These are phyloP conservation scores for Callipepla squamata DNA, from an alignment of 2,113 vertebrate species.

Conservation along the genomic window DNA sequence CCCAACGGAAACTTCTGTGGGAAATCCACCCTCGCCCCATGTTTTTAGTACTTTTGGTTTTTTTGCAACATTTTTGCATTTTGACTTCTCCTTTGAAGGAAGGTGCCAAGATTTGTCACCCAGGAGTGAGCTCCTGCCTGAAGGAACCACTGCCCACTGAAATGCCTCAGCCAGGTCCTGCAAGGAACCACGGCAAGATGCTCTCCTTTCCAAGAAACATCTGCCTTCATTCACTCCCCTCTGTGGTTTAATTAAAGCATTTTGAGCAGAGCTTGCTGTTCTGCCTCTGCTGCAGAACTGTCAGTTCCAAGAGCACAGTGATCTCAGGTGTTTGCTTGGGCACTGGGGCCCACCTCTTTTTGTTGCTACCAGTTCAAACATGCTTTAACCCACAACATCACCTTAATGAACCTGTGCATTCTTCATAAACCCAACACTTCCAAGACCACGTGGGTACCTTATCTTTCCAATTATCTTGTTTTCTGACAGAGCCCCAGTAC, in stretches of 20 bases:
- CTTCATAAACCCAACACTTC: neutral
- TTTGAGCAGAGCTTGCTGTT: neutral
- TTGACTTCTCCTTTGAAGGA: neutral
- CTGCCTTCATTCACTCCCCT: neutral
- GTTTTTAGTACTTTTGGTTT: neutral
- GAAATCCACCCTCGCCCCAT: neutral
- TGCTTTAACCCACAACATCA: slow-evolving; percentile 24
- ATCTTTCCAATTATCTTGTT: neutral
- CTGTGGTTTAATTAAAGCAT: slow-evolving; percentile 35
- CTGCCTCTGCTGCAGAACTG: neutral
- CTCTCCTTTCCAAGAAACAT: neutral
- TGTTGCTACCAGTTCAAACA: slow-evolving; percentile 44
- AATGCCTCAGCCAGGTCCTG: rapidly evolving
- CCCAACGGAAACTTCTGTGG: neutral
- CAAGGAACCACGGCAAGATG: neutral
- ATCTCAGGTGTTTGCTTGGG: neutral
- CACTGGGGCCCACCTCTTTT: neutral
- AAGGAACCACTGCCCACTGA: neutral
- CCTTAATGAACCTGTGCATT: neutral
- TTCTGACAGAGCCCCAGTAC: neutral
- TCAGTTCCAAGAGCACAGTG: neutral
- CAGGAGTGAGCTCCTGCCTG: neutral
- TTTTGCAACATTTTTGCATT: neutral
- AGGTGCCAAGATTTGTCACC: neutral
- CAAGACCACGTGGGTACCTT: neutral